These are phyloP conservation scores for Panzeria rudis DNA, from an alignment of 2,888 invertebrate genomes.

Conservation along the genomic window DNA sequence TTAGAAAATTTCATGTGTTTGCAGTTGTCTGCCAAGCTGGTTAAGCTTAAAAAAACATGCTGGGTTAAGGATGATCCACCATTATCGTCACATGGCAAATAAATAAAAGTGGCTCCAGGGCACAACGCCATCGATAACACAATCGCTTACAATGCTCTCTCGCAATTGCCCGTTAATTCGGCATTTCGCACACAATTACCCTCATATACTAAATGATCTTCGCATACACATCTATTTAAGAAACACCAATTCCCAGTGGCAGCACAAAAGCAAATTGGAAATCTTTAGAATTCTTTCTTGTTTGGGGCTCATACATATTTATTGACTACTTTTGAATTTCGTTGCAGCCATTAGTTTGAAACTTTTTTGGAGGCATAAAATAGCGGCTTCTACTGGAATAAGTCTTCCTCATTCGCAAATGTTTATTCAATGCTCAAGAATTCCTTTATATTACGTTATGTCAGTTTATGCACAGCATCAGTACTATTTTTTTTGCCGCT, in stretches of 20 bases:
- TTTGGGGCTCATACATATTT: too few species aligned
- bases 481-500: too few species aligned
- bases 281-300: too few species aligned
- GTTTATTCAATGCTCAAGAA: too few species aligned
- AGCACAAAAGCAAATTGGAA: background rate
- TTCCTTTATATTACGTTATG: too few species aligned
- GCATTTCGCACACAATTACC: constrained; percentile 72
- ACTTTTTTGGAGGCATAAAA: too few species aligned
- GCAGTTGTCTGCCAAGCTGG: background rate
- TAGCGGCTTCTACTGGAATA: too few species aligned
- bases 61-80: constrained; percentile 71
- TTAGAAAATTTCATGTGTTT: background rate
- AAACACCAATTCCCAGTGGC: constrained; percentile 52
- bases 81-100: constrained; percentile 70
- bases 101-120: constrained; percentile 73
- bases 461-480: too few species aligned
- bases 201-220: constrained; percentile 49
- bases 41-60: constrained; percentile 37
- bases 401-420: too few species aligned
- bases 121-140: constrained; percentile 82
- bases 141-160: constrained; percentile 73
- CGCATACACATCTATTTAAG: constrained; percentile 21
- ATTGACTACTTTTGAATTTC: too few species aligned
- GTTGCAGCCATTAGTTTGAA: too few species aligned
- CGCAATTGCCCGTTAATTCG: constrained; percentile 72